Percentiles rank a stretch among this genome's conserved stretches.
phyloP scores from a whole-genome alignment of 2,888 invertebrate genomes.

The Drosophila planitibia region DNA sequence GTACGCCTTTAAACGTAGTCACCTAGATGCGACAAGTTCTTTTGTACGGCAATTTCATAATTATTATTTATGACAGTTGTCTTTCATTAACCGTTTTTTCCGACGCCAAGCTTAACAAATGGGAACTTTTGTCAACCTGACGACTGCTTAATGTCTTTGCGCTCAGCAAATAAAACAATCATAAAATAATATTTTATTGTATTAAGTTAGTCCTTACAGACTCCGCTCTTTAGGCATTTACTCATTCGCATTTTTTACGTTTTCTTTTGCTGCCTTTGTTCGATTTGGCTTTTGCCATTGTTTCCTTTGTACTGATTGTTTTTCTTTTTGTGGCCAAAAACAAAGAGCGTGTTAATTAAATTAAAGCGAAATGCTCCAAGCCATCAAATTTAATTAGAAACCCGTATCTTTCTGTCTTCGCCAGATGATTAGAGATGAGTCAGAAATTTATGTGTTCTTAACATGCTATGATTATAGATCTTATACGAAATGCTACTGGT shows the following conservation, averaged over 20 bases:
- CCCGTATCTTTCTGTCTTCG: not conserved
- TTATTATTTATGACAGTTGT: slow-evolving; percentile 32
- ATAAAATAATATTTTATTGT: slow-evolving; percentile 64
- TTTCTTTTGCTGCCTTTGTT: slow-evolving; percentile 34
- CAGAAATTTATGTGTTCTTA: not conserved
- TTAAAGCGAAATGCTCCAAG: slow-evolving; percentile 52
- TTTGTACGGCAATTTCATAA: slow-evolving; percentile 19
- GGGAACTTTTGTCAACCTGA: slow-evolving; percentile 42
- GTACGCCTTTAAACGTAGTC: slow-evolving; percentile 15
- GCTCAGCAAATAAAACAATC: slow-evolving; percentile 52
- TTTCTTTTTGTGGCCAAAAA: slow-evolving; percentile 32
- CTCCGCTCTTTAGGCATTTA: slow-evolving; percentile 6
- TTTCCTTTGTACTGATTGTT: slow-evolving; percentile 44
- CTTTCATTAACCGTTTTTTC: slow-evolving; percentile 27
- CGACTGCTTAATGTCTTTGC: slow-evolving; percentile 55
- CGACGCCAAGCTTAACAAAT: not conserved
- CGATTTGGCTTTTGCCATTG: slow-evolving; percentile 31
- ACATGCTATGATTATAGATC: slow-evolving; percentile 1
- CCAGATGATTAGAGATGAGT: not conserved
- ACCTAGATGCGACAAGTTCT: slow-evolving; percentile 16
- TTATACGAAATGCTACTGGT: not conserved
- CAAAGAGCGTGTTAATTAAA: slow-evolving; percentile 64
- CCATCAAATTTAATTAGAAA: slow-evolving; percentile 24
- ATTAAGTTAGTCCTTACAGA: slow-evolving; percentile 18
- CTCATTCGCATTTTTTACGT: slow-evolving; percentile 7